These are phyloP conservation scores for Halcyon smyrnensis DNA, from an alignment of 2,797 vertebrate genomes.

Conservation along the genomic window DNA sequence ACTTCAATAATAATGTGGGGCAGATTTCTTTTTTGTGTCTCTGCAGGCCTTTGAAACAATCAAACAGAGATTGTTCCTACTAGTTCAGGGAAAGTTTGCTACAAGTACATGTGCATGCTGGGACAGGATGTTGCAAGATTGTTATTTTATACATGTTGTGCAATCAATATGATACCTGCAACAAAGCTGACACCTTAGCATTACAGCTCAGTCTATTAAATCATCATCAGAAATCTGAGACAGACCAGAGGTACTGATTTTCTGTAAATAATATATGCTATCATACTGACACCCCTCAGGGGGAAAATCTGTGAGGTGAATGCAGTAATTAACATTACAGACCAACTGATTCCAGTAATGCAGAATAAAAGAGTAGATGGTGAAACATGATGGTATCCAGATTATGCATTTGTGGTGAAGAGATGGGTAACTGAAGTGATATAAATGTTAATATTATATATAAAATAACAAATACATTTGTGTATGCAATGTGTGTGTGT, in stretches of 20 bases:
- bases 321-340: not conserved
- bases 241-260: not conserved
- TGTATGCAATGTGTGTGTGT: not conserved
- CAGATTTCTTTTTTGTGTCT: not conserved
- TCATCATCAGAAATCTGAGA: conserved; percentile 21
- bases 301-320: not conserved
- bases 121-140: not conserved
- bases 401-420: not conserved
- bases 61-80: not conserved
- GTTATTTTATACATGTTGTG: not conserved
- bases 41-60: not conserved
- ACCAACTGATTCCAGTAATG: not conserved
- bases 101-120: not conserved
- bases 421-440: not conserved
- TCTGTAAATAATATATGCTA: not conserved
- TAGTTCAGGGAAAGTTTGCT: not conserved
- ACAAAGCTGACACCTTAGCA: not conserved
- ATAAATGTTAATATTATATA: not conserved
- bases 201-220: not conserved
- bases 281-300: not conserved
- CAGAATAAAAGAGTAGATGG: not conserved
- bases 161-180: not conserved
- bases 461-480: not conserved
- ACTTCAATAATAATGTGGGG: not conserved
- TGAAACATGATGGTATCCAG: not conserved